A percentile compares a stretch with the other conserved stretches of the same genome.
Evolutionary conservation across 1,140 invertebrate genomes (phyloP).

Genomic region (Globodera ellingtonae): DNA sequence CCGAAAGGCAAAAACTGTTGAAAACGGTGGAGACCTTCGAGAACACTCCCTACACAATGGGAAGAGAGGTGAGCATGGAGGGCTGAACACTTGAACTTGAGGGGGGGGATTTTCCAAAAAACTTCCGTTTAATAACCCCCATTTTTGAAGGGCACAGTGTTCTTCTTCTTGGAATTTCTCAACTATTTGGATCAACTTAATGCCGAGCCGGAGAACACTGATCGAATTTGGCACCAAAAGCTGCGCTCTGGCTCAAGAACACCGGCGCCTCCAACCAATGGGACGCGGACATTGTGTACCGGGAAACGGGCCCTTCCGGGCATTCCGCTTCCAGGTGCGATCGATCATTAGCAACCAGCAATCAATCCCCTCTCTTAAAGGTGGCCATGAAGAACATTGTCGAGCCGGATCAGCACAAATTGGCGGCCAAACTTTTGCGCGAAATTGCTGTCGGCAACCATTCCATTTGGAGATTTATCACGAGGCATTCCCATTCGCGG

Average conservation of each 20-base stretch:
- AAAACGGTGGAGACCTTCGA: conserved; percentile 57
- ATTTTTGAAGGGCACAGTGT: conserved; percentile 57
- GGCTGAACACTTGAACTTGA: neutral
- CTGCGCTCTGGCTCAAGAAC: conserved; percentile 63
- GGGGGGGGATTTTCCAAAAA: neutral
- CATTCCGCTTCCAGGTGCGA: conserved; percentile 59
- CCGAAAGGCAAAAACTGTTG: conserved; percentile 55
- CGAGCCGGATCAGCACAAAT: conserved; percentile 64
- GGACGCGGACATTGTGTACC: conserved; percentile 58
- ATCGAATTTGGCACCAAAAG: conserved; percentile 60
- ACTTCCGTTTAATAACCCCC: neutral
- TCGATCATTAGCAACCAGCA: neutral
- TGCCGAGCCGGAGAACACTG: conserved; percentile 62
- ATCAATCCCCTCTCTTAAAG: conserved; percentile 26
- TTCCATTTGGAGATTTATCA: conserved; percentile 63
- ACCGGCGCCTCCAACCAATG: conserved; percentile 61
- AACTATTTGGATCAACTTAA: conserved; percentile 64
- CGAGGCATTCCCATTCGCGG: conserved; percentile 64
- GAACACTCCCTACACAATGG: conserved; percentile 64
- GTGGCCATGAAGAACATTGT: conserved; percentile 64
- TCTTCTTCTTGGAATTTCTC: conserved; percentile 64
- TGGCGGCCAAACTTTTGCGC: conserved; percentile 58
- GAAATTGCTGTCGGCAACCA: conserved; percentile 60
- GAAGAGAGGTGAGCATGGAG: conserved; percentile 22
- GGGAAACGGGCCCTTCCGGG: conserved; percentile 47